These are phyloP conservation scores for Papilio glaucus DNA, from an alignment of 1,140 invertebrate genomes.

Conservation along the genomic window DNA sequence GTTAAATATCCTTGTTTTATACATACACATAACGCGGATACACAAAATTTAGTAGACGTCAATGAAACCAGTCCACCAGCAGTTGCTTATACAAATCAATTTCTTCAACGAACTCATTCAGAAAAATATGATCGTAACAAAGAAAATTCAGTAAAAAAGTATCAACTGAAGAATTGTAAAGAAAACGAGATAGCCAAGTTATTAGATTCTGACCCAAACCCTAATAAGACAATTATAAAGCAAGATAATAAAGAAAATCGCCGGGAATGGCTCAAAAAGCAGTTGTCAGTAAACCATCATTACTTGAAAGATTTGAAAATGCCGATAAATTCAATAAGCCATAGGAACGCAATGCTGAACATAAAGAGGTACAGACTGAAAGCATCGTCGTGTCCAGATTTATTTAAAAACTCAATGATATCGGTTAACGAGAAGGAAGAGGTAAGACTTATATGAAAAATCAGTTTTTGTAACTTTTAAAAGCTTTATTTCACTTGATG, in stretches of 20 bases:
- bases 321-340: conserved; percentile 91
- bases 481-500: conserved; percentile 15
- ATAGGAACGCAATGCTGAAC: conserved; percentile 92
- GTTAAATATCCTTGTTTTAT: conserved; percentile 87
- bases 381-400: conserved; percentile 95
- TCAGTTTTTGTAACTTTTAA: no score
- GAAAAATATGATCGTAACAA: conserved; percentile 52
- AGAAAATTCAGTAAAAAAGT: conserved; percentile 52
- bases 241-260: conserved; percentile 74
- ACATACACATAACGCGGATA: conserved; percentile 44
- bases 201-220: conserved; percentile 56
- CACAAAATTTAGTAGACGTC: conserved; percentile 39
- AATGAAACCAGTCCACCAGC: conserved; percentile 50
- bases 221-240: conserved; percentile 63
- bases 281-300: conserved; percentile 86
- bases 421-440: conserved; percentile 91
- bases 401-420: conserved; percentile 95
- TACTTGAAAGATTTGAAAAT: conserved; percentile 90
- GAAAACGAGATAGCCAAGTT: conserved; percentile 53
- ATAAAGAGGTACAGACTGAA: conserved; percentile 91
- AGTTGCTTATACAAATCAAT: conserved; percentile 49
- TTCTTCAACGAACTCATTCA: conserved; percentile 60
- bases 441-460: no score
- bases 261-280: conserved; percentile 84
- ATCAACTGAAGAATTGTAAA: conserved; percentile 54